Evolutionary conservation across 92 coral and sea anemone species (phyloP).

Genomic region (Meandrina meandrites): DNA sequence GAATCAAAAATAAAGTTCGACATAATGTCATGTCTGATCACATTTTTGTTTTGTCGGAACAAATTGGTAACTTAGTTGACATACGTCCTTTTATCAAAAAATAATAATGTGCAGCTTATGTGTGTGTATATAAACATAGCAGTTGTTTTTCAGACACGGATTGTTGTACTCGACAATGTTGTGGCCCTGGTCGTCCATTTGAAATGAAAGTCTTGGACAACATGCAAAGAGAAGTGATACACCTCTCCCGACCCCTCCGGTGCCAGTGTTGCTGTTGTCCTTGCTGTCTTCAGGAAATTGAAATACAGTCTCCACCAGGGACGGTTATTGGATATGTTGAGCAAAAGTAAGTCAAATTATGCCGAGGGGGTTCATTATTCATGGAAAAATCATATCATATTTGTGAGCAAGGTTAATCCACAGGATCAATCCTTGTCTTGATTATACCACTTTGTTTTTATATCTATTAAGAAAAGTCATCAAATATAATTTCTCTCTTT

Average conservation of each 20-base stretch:
- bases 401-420: too few species aligned
- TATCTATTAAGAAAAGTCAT: too few species aligned
- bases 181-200: slow-evolving; percentile 97
- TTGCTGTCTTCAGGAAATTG: slow-evolving; percentile 90
- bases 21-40: too few species aligned
- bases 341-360: slow-evolving; percentile 62
- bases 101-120: too few species aligned
- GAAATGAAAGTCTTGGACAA: slow-evolving; percentile 90
- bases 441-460: too few species aligned
- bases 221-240: slow-evolving; percentile 86
- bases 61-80: too few species aligned
- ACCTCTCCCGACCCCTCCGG: slow-evolving; percentile 88
- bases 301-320: slow-evolving; percentile 93
- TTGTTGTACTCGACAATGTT: slow-evolving; percentile 93
- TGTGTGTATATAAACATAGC: neutral
- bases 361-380: neutral
- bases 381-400: too few species aligned
- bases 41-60: too few species aligned
- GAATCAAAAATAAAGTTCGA: too few species aligned
- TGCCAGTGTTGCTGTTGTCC: slow-evolving; percentile 92
- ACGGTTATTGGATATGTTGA: slow-evolving; percentile 87
- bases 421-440: too few species aligned
- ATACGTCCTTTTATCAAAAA: too few species aligned
- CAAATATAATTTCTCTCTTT: too few species aligned
- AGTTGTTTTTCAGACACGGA: slow-evolving; percentile 73